A percentile compares a stretch with the other conserved stretches of the same genome.
Evolutionary conservation across 2,797 vertebrate genomes (phyloP).

Genomic region (Pyrocephalus nanus): DNA sequence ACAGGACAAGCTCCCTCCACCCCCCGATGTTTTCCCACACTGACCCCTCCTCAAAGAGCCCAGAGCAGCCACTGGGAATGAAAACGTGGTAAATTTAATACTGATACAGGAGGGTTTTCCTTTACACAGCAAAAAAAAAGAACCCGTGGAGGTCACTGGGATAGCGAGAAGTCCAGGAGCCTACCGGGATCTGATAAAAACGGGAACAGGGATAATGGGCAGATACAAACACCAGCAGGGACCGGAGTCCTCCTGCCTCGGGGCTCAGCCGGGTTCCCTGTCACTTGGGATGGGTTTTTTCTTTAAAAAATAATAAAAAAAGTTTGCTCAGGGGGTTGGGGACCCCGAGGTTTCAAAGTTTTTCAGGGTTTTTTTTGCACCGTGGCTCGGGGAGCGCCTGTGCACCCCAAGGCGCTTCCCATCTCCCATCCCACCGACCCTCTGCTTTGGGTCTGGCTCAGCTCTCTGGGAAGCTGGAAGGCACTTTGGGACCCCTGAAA

Average conservation of each 20-base stretch:
- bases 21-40: fast-evolving
- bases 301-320: not conserved
- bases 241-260: not conserved
- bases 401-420: not conserved
- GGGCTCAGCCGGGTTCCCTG: not conserved
- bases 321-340: not conserved
- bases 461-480: not conserved
- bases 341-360: not conserved
- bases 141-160: not conserved
- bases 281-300: fast-evolving
- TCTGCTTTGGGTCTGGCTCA: not conserved
- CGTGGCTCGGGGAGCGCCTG: fast-evolving
- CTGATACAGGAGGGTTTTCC: constrained; percentile 37
- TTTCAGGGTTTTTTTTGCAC: not conserved
- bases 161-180: not conserved
- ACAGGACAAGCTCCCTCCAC: too few species aligned
- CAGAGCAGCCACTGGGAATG: not conserved
- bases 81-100: constrained; percentile 57
- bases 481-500: not conserved
- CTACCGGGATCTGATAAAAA: not conserved
- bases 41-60: not conserved
- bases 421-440: not conserved
- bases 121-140: constrained; percentile 11
- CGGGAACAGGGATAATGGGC: fast-evolving
- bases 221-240: not conserved